These are phyloP conservation scores for Melinopterus prodromus DNA, from an alignment of 2,888 invertebrate genomes.

Conservation along the genomic window DNA sequence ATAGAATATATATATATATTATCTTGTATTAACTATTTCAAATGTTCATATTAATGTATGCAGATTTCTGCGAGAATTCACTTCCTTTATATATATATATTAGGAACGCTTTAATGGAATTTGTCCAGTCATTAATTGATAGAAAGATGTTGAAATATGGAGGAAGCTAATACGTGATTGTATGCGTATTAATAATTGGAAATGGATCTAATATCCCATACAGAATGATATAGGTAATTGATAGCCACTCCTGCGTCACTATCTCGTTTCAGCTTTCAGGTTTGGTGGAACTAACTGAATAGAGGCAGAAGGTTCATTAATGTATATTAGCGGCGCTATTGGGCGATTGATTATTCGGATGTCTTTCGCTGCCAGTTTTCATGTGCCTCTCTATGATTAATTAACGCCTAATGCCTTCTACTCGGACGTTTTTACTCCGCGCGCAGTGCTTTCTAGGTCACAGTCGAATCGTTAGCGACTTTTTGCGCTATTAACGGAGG, in stretches of 20 bases:
- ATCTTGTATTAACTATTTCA: too few relatives aligned
- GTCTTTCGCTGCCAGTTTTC: background rate
- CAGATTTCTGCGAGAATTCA: too few relatives aligned
- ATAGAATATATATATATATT: too few relatives aligned
- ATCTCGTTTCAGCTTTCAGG: background rate
- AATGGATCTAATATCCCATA: background rate
- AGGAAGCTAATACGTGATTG: background rate
- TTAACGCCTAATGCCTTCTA: background rate
- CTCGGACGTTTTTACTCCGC: background rate
- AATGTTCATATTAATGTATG: too few relatives aligned
- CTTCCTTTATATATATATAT: too few relatives aligned
- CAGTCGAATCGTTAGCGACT: background rate
- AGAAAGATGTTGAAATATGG: background rate
- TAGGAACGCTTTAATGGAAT: background rate
- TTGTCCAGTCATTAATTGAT: too few relatives aligned
- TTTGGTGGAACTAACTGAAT: background rate
- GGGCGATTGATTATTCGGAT: background rate
- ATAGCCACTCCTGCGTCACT: background rate
- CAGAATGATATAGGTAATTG: background rate
- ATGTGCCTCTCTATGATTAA: background rate
- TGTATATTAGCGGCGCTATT: background rate
- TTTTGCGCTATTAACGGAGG: background rate
- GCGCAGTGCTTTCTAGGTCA: background rate
- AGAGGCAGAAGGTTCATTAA: background rate
- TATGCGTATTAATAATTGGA: background rate